A percentile compares a stretch with the other conserved stretches of the same genome.
Conservation (phyloP, 2,888 invertebrate species). For the Luperina testacea region DNA sequence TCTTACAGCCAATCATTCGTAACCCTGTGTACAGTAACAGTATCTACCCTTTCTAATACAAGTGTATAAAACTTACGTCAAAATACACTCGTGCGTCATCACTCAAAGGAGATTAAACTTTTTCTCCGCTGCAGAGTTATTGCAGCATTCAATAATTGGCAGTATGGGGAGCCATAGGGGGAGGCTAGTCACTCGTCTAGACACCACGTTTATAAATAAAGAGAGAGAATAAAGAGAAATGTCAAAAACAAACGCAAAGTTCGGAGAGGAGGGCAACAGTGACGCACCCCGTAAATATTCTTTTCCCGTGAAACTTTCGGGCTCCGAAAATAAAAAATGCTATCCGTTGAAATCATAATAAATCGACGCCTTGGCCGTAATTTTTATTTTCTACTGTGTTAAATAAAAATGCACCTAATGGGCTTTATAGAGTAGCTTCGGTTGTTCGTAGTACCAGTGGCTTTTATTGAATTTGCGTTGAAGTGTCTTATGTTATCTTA, state of each 20-base stretch:
- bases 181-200: conserved; percentile 69
- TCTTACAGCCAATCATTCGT: background rate
- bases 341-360: conserved; percentile 51
- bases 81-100: conserved; percentile 75
- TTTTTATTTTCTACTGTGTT: conserved; percentile 36
- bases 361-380: conserved; percentile 24
- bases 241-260: conserved; percentile 57
- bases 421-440: conserved; percentile 8
- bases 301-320: conserved; percentile 60
- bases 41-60: conserved; percentile 50
- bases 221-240: conserved; percentile 45
- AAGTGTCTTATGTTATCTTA: conserved; percentile 7
- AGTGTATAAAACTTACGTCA: conserved; percentile 69
- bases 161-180: conserved; percentile 65
- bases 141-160: conserved; percentile 75
- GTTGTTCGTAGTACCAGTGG: background rate
- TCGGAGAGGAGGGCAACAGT: conserved; percentile 30
- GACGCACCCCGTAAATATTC: conserved; percentile 59
- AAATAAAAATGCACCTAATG: conserved; percentile 24
- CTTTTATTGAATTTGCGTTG: conserved; percentile 34
- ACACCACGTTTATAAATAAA: conserved; percentile 62
- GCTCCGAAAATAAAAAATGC: conserved; percentile 47
- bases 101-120: conserved; percentile 82
- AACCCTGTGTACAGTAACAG: background rate
- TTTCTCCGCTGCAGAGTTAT: conserved; percentile 73